Evolutionary conservation across 1,140 invertebrate genomes (phyloP).

Genomic region (Pollicipes pollicipes): DNA sequence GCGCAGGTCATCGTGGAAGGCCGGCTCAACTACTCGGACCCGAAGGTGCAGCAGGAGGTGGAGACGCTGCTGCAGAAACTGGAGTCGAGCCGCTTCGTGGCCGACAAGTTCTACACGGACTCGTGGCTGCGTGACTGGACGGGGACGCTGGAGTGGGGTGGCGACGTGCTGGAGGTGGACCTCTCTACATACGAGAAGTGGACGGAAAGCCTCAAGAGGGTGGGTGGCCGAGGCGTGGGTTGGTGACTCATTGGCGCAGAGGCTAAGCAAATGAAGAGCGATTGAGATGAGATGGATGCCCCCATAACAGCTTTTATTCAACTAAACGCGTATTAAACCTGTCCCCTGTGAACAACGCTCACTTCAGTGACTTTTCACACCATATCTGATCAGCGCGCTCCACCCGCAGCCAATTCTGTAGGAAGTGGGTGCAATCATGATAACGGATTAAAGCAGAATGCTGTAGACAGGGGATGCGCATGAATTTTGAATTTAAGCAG

Average conservation of each 20-base stretch:
- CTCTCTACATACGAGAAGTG: conserved; percentile 55
- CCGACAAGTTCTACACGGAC: conserved; percentile 56
- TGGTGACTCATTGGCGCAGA: conserved; percentile 38
- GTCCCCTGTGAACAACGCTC: too few species aligned
- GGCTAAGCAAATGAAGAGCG: too few species aligned
- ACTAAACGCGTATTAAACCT: too few species aligned
- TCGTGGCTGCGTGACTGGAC: conserved; percentile 77
- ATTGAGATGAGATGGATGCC: too few species aligned
- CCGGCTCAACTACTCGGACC: conserved; percentile 67
- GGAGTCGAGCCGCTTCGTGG: conserved; percentile 61
- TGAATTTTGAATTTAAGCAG: too few species aligned
- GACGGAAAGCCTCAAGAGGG: conserved; percentile 51
- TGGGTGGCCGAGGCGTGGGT: conserved; percentile 37
- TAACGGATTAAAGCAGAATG: too few species aligned
- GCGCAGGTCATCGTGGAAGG: conserved; percentile 69
- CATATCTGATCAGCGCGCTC: too few species aligned
- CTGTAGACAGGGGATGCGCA: too few species aligned
- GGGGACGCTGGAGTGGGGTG: conserved; percentile 51
- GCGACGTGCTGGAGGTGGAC: conserved; percentile 51
- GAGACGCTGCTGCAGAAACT: conserved; percentile 57
- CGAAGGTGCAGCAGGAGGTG: conserved; percentile 51
- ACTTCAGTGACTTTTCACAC: too few species aligned
- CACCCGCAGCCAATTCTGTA: too few species aligned
- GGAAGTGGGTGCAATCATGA: too few species aligned
- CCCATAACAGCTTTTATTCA: conserved; percentile 45